These are phyloP conservation scores for Drosophila hydei DNA, from an alignment of 1,140 invertebrate species.

Conservation along the genomic window DNA sequence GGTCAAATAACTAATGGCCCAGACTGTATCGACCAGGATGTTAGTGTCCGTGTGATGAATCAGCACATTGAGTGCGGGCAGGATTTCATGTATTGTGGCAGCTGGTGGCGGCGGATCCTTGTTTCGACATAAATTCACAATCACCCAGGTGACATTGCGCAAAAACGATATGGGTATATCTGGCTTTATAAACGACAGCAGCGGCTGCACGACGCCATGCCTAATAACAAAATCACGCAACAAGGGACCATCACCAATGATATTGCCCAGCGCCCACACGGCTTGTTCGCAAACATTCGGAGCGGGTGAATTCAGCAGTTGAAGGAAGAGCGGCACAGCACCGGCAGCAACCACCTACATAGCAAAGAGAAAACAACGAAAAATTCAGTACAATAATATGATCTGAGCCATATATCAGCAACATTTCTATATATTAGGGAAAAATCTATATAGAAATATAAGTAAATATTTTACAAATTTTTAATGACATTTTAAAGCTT, in stretches of 20 bases:
- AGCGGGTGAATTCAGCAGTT: constrained; percentile 95
- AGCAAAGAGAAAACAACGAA: background rate
- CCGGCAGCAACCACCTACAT: constrained; percentile 95
- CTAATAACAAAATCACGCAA: constrained; percentile 96
- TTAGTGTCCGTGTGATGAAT: constrained; percentile 98
- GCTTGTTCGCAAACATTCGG: constrained; percentile 99
- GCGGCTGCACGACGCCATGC: constrained; percentile 94
- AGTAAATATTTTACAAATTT: background rate
- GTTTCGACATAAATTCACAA: constrained; percentile 98
- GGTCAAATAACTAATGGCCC: constrained; percentile 99
- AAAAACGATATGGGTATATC: constrained; percentile 96
- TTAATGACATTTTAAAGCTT: background rate
- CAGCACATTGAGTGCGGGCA: constrained; percentile 96
- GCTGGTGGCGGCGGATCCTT: constrained; percentile 96
- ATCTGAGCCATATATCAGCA: background rate
- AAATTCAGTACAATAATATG: background rate
- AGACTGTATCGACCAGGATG: constrained; percentile 99
- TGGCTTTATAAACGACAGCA: constrained; percentile 95
- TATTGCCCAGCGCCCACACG: constrained; percentile 98
- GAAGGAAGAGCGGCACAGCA: constrained; percentile 97
- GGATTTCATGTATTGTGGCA: constrained; percentile 94
- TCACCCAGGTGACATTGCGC: constrained; percentile 99
- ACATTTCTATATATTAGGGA: background rate
- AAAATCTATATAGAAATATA: background rate
- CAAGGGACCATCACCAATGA: constrained; percentile 95